These are phyloP conservation scores for Cotesia chilonis DNA, from an alignment of 1,140 invertebrate species.

Conservation along the genomic window DNA sequence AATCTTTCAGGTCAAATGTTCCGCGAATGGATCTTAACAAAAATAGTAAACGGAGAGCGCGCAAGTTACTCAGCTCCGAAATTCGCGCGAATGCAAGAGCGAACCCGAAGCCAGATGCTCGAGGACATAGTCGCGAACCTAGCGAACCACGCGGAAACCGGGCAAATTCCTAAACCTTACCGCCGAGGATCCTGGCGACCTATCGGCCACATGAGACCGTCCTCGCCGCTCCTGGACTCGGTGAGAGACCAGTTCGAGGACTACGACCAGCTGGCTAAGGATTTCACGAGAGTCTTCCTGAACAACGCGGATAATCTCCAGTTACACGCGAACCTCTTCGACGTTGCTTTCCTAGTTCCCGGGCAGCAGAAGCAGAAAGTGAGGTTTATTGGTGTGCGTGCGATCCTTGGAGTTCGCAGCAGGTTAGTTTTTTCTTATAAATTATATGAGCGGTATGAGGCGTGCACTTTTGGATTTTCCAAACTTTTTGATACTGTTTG, in stretches of 20 bases:
- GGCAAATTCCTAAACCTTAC: constrained; percentile 95
- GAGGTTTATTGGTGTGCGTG: constrained; percentile 87
- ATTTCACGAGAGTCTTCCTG: constrained; percentile 90
- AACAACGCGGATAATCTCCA: constrained; percentile 78
- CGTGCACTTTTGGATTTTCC: no score
- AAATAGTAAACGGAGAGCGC: constrained; percentile 96
- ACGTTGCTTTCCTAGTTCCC: constrained; percentile 86
- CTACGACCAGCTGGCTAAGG: constrained; percentile 91
- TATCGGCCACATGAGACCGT: constrained; percentile 93
- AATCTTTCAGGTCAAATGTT: constrained; percentile 68
- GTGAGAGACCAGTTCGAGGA: constrained; percentile 93
- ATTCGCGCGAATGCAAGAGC: constrained; percentile 93
- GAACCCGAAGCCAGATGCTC: constrained; percentile 90
- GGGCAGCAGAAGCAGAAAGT: constrained; percentile 91
- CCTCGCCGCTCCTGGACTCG: constrained; percentile 89
- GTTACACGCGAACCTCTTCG: constrained; percentile 83
- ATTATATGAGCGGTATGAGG: no score
- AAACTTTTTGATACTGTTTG: no score
- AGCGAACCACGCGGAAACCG: constrained; percentile 92
- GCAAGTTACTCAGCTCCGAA: constrained; percentile 96
- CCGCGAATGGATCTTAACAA: constrained; percentile 94
- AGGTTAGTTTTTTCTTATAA: constrained; percentile 66
- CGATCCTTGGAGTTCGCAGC: constrained; percentile 89
- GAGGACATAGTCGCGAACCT: constrained; percentile 94
- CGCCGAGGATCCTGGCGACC: constrained; percentile 90